phyloP scores from a whole-genome alignment of 1,140 invertebrate genomes.

The Oncopodura yosiiana region DNA sequence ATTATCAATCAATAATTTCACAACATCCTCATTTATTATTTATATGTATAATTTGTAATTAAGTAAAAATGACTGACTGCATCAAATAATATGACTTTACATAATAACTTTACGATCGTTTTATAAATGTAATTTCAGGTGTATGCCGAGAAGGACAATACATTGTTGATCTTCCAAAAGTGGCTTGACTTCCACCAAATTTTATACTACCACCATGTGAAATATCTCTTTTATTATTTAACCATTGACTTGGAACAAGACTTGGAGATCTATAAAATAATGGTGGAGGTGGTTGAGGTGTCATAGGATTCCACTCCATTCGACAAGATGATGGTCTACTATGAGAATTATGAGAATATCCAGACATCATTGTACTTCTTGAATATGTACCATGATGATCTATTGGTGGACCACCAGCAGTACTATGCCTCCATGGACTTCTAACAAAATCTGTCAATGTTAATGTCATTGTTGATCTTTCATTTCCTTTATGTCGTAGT shows the following conservation, averaged over 20 bases:
- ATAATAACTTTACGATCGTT: slow-evolving; percentile 1
- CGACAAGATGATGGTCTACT: neutral
- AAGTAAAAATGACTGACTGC: no score
- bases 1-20: no score
- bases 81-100: neutral
- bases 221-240: neutral
- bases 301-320: slow-evolving; percentile 19
- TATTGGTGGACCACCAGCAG: neutral
- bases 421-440: slow-evolving; percentile 15
- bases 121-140: slow-evolving; percentile 23
- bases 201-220: neutral
- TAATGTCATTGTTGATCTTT: neutral
- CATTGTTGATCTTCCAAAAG: slow-evolving; percentile 1
- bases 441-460: slow-evolving; percentile 25
- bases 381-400: neutral
- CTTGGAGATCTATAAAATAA: slow-evolving; percentile 14
- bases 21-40: no score
- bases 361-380: neutral
- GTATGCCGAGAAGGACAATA: slow-evolving; percentile 19
- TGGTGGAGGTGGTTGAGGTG: slow-evolving; percentile 1
- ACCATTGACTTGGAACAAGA: slow-evolving; percentile 10
- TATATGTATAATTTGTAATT: no score
- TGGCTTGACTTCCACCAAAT: no score
- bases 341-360: slow-evolving; percentile 10
- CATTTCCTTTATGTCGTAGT: neutral